Evolutionary conservation across 2,888 invertebrate genomes (phyloP), one percentile per base, ranked within the genome.

Genomic region (Willowsia nigromaculata): DNA sequence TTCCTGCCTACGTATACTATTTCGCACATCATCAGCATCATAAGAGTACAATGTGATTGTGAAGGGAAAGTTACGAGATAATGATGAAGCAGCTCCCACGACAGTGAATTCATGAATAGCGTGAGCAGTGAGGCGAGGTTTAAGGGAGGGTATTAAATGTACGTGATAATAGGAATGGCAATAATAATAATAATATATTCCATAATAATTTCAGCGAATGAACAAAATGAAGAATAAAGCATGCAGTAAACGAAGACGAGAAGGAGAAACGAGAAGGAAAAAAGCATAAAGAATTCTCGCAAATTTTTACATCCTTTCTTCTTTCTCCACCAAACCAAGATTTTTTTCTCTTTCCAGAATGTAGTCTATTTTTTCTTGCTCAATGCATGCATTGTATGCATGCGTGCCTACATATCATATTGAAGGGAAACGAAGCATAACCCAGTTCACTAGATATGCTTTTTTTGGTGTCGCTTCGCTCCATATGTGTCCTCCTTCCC

Each of bases 401-500:
- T 81, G 81, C 27, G 37, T 82, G 22, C 65, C 9, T 59, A 25
- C 27, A 30, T 47, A 50, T 37, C 18, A 37, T 62, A 59, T 56
- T 71, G 59, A 22, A 37, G 27, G 43, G 81, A 62, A 47, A 65
- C 43, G 53, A 84, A 71, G 43, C 53, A 68, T 86, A 86, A 80
- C 86, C 80, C 86, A 86, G 86, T 86, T 86, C 80, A 65, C 68
- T 56, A 86, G 74, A 65, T 80, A n/a, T n/a, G n/a, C n/a, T n/a
- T 62, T 78, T 86, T 81, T 68, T 27, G 65, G 86, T 53, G 65
- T 86, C 80, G 47, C 80, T 80, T 50, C 80, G 86, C 86, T 86
- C 86, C 86, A 86, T 86, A 86, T 86, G 86, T 86, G 86, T 86
- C 86, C 86, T 80, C 78, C 50, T 81, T 80, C 86, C 80, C 59